phyloP scores from a whole-genome alignment of 2,113 vertebrate species.

The Zosterops hypoxanthus region DNA sequence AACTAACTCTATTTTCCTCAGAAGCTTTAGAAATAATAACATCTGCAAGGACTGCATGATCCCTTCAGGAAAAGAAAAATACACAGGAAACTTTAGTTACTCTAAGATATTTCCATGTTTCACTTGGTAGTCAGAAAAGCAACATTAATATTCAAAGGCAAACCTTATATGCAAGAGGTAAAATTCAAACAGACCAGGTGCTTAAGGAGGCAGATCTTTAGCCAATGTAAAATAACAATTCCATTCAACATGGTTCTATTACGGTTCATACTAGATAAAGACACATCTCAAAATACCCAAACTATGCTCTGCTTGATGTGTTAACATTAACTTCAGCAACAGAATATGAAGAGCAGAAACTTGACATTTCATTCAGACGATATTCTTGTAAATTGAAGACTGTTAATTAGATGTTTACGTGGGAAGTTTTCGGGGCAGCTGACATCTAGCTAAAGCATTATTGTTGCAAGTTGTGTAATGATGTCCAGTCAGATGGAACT shows the following conservation, averaged over 20 bases:
- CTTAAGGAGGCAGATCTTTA: background rate
- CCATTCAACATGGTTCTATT: background rate
- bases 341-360: background rate
- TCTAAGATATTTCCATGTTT: background rate
- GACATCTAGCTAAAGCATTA: background rate
- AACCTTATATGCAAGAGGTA: background rate
- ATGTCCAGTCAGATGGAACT: background rate
- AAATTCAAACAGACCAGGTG: background rate
- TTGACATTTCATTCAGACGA: constrained; percentile 24
- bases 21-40: background rate
- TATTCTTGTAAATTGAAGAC: constrained; percentile 25
- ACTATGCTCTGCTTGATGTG: background rate
- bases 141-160: background rate
- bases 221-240: background rate
- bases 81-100: background rate
- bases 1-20: constrained; percentile 3
- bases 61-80: background rate
- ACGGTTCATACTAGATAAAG: background rate
- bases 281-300: background rate
- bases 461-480: constrained; percentile 7
- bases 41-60: background rate
- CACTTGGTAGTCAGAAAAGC: background rate
- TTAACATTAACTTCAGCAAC: background rate
- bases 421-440: constrained; percentile 2
- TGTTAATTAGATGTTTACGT: constrained; percentile 59